phyloP scores from a whole-genome alignment of 2,113 vertebrate species.

The Myotis davidii region DNA sequence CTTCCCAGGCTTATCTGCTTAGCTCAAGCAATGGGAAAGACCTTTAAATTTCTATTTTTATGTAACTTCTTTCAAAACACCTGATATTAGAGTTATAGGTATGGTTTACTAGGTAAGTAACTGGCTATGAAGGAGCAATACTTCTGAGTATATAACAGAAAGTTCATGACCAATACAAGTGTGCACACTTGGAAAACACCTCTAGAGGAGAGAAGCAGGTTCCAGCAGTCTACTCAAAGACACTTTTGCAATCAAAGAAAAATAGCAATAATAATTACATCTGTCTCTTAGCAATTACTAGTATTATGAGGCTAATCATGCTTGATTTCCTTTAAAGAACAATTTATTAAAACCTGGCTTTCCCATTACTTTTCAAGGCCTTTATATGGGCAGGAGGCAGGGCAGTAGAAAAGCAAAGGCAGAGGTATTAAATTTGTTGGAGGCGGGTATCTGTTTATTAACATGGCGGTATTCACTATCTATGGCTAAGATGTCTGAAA shows the following conservation, averaged over 20 bases:
- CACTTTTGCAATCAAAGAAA: not conserved
- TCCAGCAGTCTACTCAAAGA: not conserved
- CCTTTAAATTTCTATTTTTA: conserved; percentile 32
- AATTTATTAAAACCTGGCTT: conserved; percentile 28
- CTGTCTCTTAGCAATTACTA: not conserved
- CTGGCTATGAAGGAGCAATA: not conserved
- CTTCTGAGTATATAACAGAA: not conserved
- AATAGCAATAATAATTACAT: not conserved
- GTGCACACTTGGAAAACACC: not conserved
- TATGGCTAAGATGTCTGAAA: not conserved
- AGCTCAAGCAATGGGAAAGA: not conserved
- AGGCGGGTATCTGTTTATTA: not conserved
- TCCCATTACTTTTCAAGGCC: not conserved
- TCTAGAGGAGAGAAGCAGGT: not conserved
- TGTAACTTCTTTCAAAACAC: conserved; percentile 39
- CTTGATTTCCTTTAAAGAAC: not conserved
- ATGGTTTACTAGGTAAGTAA: conserved; percentile 14
- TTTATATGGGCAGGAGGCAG: not conserved
- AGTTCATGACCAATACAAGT: not conserved
- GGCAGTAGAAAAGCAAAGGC: not conserved
- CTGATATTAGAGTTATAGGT: not conserved
- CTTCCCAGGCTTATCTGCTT: not conserved
- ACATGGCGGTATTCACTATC: not conserved
- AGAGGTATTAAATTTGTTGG: not conserved
- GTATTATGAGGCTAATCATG: not conserved